These are phyloP conservation scores for Ypsolopha sequella DNA, from an alignment of 2,888 invertebrate genomes.

Conservation along the genomic window DNA sequence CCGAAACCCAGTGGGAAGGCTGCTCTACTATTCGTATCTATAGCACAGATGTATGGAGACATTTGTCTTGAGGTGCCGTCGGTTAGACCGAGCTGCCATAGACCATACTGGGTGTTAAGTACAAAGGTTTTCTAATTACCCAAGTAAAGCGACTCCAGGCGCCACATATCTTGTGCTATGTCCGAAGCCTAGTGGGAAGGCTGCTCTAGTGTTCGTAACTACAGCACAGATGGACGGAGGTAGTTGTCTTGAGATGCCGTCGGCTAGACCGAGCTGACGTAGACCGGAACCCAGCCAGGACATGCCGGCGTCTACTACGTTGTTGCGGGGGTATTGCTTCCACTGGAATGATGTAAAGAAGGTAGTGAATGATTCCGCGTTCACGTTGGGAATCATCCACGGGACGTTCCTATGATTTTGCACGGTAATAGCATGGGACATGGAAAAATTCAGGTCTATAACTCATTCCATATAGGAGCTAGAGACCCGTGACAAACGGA, in stretches of 20 bases:
- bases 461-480: too few species aligned
- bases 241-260: constrained; percentile 65
- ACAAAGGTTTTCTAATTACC: constrained; percentile 70
- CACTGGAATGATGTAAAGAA: constrained; percentile 51
- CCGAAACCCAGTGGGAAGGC: constrained; percentile 74
- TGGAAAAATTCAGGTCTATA: too few species aligned
- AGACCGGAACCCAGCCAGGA: constrained; percentile 57
- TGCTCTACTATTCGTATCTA: constrained; percentile 73
- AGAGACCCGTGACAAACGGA: too few species aligned
- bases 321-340: constrained; percentile 70
- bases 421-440: too few species aligned
- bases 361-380: too few species aligned
- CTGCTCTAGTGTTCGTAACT: constrained; percentile 77
- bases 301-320: constrained; percentile 65
- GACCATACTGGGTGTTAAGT: constrained; percentile 15
- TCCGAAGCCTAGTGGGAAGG: constrained; percentile 93
- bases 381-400: too few species aligned
- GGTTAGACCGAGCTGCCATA: too few species aligned
- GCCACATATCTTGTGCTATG: constrained; percentile 89
- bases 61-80: too few species aligned
- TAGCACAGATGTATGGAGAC: too few species aligned
- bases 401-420: too few species aligned
- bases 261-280: constrained; percentile 45
- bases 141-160: constrained; percentile 86
- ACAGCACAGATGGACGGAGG: constrained; percentile 78